Conservation (phyloP, 2,797 vertebrate genomes). For the Fringilla coelebs region DNA sequence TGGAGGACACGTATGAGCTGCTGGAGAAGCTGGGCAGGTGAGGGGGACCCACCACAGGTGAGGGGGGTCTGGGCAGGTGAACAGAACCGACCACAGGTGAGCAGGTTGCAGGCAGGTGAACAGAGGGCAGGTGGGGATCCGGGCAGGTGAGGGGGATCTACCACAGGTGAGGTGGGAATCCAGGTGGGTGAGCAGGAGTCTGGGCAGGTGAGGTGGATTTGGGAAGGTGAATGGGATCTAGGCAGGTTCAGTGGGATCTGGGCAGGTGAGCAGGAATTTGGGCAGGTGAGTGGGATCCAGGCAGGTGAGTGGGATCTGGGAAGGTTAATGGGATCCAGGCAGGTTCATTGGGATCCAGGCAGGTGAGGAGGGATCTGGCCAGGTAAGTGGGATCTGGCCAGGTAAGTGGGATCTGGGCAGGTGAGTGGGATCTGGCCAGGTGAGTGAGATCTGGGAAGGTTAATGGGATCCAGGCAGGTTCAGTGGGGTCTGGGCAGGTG, state of each 20-base stretch:
- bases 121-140: background rate
- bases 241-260: background rate
- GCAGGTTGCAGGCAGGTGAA: too few species aligned
- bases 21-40: conserved; percentile 42
- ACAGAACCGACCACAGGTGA: too few species aligned
- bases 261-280: background rate
- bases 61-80: background rate
- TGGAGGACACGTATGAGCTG: conserved; percentile 86
- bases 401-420: background rate
- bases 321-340: too few species aligned
- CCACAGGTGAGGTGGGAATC: too few species aligned
- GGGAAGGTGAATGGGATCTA: background rate
- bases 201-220: background rate
- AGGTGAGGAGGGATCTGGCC: too few species aligned
- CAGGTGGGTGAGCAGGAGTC: too few species aligned
- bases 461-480: too few species aligned
- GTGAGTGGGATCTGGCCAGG: too few species aligned
- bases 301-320: background rate
- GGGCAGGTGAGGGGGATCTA: too few species aligned
- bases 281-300: background rate
- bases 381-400: too few species aligned
- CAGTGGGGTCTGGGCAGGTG: background rate
- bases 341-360: too few species aligned
- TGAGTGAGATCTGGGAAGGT: too few species aligned
- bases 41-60: background rate